These are phyloP conservation scores for Phyllostomus discolor DNA, from an alignment of 2,113 vertebrate species.

Conservation along the genomic window DNA sequence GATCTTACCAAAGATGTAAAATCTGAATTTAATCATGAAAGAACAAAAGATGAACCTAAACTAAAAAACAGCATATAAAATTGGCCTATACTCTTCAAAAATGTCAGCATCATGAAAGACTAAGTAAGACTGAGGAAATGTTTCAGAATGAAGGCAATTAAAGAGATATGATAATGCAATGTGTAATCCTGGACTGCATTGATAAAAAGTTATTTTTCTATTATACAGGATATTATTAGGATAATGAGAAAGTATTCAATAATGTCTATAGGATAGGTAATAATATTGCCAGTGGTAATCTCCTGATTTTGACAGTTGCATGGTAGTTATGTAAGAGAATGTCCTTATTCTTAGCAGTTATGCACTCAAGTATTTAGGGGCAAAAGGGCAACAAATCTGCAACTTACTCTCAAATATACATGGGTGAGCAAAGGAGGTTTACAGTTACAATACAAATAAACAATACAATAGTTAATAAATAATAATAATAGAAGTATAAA, in stretches of 20 bases:
- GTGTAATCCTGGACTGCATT: background rate
- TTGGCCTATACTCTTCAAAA: background rate
- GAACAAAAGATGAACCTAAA: background rate
- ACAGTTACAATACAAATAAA: background rate
- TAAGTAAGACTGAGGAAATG: too few species aligned
- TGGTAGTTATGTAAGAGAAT: background rate
- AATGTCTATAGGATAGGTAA: background rate
- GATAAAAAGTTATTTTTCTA: background rate
- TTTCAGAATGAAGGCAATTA: background rate
- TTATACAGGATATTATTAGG: background rate
- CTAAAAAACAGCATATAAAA: background rate
- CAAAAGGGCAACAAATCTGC: background rate
- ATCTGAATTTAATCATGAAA: background rate
- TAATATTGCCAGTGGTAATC: background rate
- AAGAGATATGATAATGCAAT: background rate
- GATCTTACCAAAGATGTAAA: background rate
- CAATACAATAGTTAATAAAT: background rate
- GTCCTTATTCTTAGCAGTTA: background rate
- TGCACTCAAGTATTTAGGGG: background rate
- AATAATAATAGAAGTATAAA: background rate
- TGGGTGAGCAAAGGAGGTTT: background rate
- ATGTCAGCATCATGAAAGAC: background rate
- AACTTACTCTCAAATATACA: background rate
- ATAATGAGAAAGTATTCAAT: background rate
- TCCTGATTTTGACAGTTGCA: background rate